Evolutionary conservation across 2,797 vertebrate genomes (phyloP).

Genomic region (Sebastes trivittatus): DNA sequence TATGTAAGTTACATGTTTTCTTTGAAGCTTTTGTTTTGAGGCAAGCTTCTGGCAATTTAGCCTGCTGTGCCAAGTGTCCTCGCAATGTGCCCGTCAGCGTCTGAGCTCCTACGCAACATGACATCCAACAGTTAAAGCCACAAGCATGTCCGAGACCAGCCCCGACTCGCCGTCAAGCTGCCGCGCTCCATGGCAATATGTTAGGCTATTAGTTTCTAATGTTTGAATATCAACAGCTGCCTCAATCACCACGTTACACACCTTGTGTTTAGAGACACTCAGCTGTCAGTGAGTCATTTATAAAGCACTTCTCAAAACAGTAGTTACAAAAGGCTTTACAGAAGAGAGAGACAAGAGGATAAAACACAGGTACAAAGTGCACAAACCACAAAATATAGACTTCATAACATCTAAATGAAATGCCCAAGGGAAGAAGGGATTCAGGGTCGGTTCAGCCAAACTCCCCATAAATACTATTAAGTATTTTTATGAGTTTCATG

Average conservation of each 20-base stretch:
- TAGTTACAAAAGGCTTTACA: slow-evolving; percentile 1
- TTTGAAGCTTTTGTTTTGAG: slow-evolving; percentile 52
- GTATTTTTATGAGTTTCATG: not conserved
- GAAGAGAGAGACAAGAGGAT: not conserved
- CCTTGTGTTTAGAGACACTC: slow-evolving; percentile 3
- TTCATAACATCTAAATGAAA: not conserved
- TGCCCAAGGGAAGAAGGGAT: not conserved
- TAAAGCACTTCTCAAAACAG: slow-evolving; percentile 17
- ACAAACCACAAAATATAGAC: not conserved
- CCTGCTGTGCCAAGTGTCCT: slow-evolving; percentile 46
- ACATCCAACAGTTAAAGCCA: slow-evolving; percentile 29
- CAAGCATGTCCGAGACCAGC: slow-evolving; percentile 27
- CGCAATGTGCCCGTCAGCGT: slow-evolving; percentile 15
- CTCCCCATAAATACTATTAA: not conserved
- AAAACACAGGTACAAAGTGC: not conserved
- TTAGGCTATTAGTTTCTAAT: slow-evolving; percentile 7
- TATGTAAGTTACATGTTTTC: slow-evolving; percentile 15
- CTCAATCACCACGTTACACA: slow-evolving; percentile 10
- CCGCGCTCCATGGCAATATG: not conserved
- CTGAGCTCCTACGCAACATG: slow-evolving; percentile 24
- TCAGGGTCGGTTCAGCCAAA: not conserved
- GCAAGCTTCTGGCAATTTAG: slow-evolving; percentile 25
- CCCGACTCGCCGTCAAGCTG: slow-evolving; percentile 25
- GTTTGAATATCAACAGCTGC: slow-evolving; percentile 33
- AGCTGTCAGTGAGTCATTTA: slow-evolving; percentile 47